A percentile compares a stretch with the other conserved stretches of the same genome.
Conservation (phyloP, 2,797 vertebrate genomes). For the Spea hammondii region DNA sequence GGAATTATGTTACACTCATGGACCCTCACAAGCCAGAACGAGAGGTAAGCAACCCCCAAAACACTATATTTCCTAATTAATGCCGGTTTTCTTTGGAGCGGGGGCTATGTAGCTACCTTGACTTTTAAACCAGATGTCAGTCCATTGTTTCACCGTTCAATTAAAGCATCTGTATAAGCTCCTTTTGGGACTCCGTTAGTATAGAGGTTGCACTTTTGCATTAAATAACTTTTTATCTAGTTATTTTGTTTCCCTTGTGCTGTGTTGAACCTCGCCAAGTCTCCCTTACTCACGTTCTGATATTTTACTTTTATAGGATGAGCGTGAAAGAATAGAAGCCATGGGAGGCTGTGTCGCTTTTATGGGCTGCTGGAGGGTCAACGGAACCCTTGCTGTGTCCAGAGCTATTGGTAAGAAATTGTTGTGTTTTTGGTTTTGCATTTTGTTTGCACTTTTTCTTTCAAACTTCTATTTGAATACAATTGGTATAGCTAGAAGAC, state of each 20-base stretch:
- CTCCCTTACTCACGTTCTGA: too few species aligned
- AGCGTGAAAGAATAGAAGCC: slow-evolving; percentile 85
- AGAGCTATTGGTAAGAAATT: slow-evolving; percentile 87
- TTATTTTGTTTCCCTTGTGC: neutral
- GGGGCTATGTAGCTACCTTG: too few species aligned
- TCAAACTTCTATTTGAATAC: neutral
- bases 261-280: neutral
- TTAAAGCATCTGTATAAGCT: too few species aligned
- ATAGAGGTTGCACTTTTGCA: neutral
- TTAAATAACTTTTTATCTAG: too few species aligned
- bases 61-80: neutral
- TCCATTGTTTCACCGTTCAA: too few species aligned
- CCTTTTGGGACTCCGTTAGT: neutral
- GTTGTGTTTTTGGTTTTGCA: neutral
- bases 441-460: neutral
- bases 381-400: slow-evolving; percentile 93
- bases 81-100: too few species aligned
- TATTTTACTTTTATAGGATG: slow-evolving; percentile 72
- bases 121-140: too few species aligned
- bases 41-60: slow-evolving; percentile 70
- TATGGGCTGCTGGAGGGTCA: slow-evolving; percentile 95
- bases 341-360: slow-evolving; percentile 89
- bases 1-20: slow-evolving; percentile 80
- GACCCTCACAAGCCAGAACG: slow-evolving; percentile 93
- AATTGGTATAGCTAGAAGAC: too few species aligned